A percentile compares a stretch with the other conserved stretches of the same genome.
These are phyloP conservation scores for Virgularia gustaviana DNA, from an alignment of 92 coral and sea anemone genomes.

Conservation along the genomic window DNA sequence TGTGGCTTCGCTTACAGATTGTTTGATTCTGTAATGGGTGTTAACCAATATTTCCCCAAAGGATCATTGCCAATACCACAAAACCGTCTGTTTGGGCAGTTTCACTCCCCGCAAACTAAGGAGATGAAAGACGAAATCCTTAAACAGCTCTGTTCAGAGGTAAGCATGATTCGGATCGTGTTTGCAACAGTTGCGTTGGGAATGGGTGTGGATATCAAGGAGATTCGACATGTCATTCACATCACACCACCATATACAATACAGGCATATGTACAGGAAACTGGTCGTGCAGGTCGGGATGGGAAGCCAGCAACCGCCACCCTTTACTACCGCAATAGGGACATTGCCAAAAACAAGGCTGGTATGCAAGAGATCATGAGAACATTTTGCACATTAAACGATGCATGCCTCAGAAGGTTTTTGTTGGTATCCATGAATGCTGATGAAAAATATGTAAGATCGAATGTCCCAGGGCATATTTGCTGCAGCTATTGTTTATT, in stretches of 20 bases:
- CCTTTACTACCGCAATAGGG: not conserved
- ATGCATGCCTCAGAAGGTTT: conserved; percentile 3
- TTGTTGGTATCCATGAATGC: conserved; percentile 2
- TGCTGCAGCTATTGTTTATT: conserved; percentile 6
- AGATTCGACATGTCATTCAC: conserved; percentile 1
- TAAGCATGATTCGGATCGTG: not conserved
- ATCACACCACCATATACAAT: conserved; percentile 2
- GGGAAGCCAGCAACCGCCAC: conserved; percentile 3
- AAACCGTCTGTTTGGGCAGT: not conserved
- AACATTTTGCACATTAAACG: conserved; percentile 1
- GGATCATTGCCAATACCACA: conserved; percentile 3
- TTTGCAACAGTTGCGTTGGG: conserved; percentile 12
- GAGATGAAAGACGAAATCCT: too few species aligned
- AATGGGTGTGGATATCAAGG: too few species aligned
- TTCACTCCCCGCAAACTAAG: too few species aligned
- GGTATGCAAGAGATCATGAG: conserved; percentile 2
- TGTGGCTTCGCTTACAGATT: too few species aligned
- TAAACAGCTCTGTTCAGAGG: conserved; percentile 10
- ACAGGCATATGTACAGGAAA: conserved; percentile 2
- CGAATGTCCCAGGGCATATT: not conserved
- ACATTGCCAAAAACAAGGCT: too few species aligned
- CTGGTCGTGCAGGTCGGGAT: conserved; percentile 12
- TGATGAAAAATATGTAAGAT: not conserved
- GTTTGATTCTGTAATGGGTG: too few species aligned
- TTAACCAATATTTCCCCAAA: not conserved